Evolutionary conservation across 2,797 vertebrate genomes (phyloP).

Genomic region (Molossus molossus): DNA sequence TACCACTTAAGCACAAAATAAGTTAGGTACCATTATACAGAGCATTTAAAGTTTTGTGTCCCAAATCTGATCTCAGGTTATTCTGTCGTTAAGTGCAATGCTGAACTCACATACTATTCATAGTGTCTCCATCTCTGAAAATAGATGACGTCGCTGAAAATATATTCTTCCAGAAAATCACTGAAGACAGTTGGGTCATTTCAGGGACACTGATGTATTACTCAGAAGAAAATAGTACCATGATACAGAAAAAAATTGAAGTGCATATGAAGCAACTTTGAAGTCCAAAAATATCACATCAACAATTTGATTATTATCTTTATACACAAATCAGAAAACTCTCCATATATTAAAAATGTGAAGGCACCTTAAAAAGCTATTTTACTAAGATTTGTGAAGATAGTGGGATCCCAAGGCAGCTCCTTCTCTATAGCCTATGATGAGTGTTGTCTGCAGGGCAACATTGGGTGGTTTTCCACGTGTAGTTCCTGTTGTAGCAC

Average conservation of each 20-base stretch:
- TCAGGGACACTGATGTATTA: background rate
- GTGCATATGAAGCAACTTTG: background rate
- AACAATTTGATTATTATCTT: conserved; percentile 43
- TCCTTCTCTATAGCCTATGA: background rate
- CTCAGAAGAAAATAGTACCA: conserved; percentile 36
- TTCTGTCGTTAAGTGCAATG: background rate
- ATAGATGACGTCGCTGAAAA: conserved; percentile 20
- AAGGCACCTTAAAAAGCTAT: background rate
- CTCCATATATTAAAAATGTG: background rate
- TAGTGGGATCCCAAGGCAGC: background rate
- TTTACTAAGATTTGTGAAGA: conserved; percentile 10
- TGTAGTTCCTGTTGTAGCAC: background rate
- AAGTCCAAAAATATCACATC: background rate
- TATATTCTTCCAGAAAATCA: conserved; percentile 52
- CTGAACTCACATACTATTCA: background rate
- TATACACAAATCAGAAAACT: conserved; percentile 1
- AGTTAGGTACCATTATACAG: conserved; percentile 60
- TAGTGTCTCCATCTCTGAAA: conserved; percentile 17
- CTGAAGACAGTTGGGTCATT: conserved; percentile 16
- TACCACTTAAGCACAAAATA: conserved; percentile 71
- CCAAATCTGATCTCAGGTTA: conserved; percentile 46
- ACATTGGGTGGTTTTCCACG: background rate
- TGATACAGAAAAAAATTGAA: background rate
- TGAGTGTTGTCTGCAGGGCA: background rate
- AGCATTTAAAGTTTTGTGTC: conserved; percentile 49